Base-by-base conservation (phyloP, 2,888 invertebrate species). In the Oxyscelio sp. region DNA sequence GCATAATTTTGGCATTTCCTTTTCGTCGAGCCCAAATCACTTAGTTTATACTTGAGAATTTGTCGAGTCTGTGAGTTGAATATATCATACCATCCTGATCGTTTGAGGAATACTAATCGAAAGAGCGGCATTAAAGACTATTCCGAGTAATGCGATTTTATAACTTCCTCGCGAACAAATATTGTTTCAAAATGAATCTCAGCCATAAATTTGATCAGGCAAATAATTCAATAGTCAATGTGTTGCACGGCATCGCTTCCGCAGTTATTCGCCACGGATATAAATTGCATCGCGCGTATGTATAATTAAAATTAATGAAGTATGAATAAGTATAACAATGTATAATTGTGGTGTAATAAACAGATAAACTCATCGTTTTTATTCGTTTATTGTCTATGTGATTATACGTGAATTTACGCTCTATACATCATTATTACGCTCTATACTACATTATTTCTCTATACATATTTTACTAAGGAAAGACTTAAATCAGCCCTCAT, bases 61-160 rank as follows among this genome's bases (percentile, higher is more conserved):
- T 50, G 75, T 22, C 73, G 73, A 85, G 58, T 45, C 63, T 21
- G 17, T 48, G 83, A 83, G 83, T 83, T 86, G 87, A 88, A 87
- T 85, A 88, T 88, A 87, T 89, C 86, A 84, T 89, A 83, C 83
- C 83, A 65, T 82, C 71, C 24, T 5, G 48, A 24, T 24, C 73
- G 63, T 66, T 40, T 74, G 27, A 27, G 19, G 84, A 88, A 89
- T 88, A 87, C 87, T 85, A 87, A 88, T 77, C 70, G 45, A 70
- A 77, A 58, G 65, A 70, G 77, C 75, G 65, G 75, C 78, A 86
- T 89, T 88, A 87, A 89, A 87, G 88, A 87, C 87, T 88, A 85
- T 91, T 91, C 90, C 89, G 85, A 88, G 92, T 92, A 91, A 86
- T 85, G 87, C 89, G 87, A 90, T 91, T 93, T 93, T 92, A 93